Evolutionary conservation across 2,888 invertebrate species (phyloP).

Genomic region (Chorisops tibialis): DNA sequence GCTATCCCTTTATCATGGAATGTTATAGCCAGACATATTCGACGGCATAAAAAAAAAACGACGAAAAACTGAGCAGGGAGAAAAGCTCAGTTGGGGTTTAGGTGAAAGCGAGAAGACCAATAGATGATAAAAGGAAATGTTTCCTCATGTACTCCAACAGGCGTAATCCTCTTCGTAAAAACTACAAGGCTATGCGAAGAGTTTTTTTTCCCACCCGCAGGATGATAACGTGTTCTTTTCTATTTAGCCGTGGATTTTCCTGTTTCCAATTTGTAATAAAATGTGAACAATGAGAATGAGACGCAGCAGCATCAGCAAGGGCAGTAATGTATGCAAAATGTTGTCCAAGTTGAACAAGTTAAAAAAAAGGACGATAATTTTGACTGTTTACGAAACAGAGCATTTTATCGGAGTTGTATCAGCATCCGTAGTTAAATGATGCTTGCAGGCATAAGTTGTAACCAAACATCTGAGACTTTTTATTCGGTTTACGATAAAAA

Average conservation of each 20-base stretch:
- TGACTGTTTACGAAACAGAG: no score
- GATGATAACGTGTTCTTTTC: conserved; percentile 7
- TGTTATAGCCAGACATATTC: conserved; percentile 18
- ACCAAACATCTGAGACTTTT: no score
- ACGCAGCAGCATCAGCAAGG: not conserved
- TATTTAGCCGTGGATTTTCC: conserved; percentile 16
- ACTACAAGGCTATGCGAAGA: conserved; percentile 7
- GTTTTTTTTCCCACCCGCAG: conserved; percentile 1
- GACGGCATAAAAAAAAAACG: not conserved
- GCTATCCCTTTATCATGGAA: conserved; percentile 18
- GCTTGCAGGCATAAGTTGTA: no score
- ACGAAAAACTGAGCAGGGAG: conserved; percentile 5
- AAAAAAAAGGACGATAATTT: conserved; percentile 4
- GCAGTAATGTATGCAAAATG: conserved; percentile 4
- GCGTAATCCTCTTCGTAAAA: conserved; percentile 21
- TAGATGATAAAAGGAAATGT: conserved; percentile 1
- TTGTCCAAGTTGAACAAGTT: conserved; percentile 6
- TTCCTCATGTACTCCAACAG: not conserved
- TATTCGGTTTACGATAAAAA: no score
- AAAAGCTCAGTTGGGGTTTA: conserved; percentile 7
- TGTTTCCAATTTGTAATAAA: conserved; percentile 22
- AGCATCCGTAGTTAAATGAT: no score
- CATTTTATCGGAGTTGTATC: no score
- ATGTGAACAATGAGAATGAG: not conserved
- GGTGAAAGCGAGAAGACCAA: no score